These are phyloP conservation scores for Oligia latruncula DNA, from an alignment of 2,888 invertebrate genomes.

Conservation along the genomic window DNA sequence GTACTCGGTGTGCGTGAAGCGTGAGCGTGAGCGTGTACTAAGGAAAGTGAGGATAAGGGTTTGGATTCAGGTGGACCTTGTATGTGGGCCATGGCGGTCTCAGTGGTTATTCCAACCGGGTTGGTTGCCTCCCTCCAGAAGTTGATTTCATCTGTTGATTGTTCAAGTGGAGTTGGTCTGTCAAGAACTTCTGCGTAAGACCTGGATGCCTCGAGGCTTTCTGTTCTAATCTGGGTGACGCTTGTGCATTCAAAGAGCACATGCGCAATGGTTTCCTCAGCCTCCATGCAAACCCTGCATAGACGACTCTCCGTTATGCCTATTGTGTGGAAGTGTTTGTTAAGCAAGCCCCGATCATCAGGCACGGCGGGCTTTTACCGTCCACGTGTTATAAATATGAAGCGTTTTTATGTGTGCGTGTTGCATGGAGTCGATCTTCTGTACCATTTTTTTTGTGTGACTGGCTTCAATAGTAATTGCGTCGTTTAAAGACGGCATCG, in stretches of 20 bases:
- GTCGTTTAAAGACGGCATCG: constrained; percentile 17
- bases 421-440: not conserved
- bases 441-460: not conserved
- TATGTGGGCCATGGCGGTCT: too few species aligned
- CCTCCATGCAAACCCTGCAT: not conserved
- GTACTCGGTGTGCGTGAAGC: not conserved
- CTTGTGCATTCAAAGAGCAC: too few species aligned
- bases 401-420: too few species aligned
- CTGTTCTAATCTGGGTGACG: not conserved
- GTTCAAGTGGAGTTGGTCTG: too few species aligned
- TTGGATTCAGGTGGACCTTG: not conserved
- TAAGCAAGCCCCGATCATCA: not conserved
- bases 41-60: not conserved
- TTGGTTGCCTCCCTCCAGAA: not conserved
- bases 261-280: not conserved
- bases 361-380: not conserved
- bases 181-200: not conserved
- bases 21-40: too few species aligned
- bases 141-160: not conserved
- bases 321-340: not conserved
- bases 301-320: not conserved
- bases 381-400: not conserved
- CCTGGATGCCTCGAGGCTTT: not conserved
- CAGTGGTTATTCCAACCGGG: not conserved
- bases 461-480: constrained; percentile 22